Evolutionary conservation across 2,888 invertebrate species (phyloP).

Genomic region (Alviniconcha strummeri): DNA sequence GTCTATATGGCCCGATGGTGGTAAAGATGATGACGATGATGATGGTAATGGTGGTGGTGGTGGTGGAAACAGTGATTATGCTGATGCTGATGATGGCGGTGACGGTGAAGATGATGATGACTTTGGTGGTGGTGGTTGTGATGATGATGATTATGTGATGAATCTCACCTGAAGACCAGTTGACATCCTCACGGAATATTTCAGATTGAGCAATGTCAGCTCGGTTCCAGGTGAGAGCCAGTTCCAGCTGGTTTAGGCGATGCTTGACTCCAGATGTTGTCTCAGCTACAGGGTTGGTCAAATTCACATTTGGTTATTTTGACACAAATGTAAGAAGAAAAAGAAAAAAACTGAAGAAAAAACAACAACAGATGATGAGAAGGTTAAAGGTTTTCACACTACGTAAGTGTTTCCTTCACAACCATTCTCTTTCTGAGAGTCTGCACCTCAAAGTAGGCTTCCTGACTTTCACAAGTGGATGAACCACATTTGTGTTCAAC

Average conservation of each 20-base stretch:
- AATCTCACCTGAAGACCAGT: constrained; percentile 60
- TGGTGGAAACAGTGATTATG: not conserved
- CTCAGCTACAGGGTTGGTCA: constrained; percentile 36
- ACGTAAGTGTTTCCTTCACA: too few relatives aligned
- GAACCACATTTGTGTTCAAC: too few relatives aligned
- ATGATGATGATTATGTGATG: not conserved
- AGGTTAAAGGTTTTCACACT: too few relatives aligned
- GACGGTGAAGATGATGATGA: not conserved
- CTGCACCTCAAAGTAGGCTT: too few relatives aligned
- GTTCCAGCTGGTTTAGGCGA: constrained; percentile 65
- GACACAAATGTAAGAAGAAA: too few relatives aligned
- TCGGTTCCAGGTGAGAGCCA: constrained; percentile 73
- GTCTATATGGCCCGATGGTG: too few relatives aligned
- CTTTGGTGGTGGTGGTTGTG: not conserved
- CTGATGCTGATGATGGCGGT: not conserved
- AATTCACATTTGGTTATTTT: too few relatives aligned
- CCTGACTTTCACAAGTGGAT: too few relatives aligned
- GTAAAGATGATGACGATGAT: not conserved
- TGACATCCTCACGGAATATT: constrained; percentile 68
- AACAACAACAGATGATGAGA: too few relatives aligned
- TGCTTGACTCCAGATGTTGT: constrained; percentile 46
- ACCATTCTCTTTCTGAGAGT: too few relatives aligned
- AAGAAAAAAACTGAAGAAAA: too few relatives aligned
- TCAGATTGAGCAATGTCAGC: constrained; percentile 72
- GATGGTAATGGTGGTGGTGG: not conserved